Evolutionary conservation across 2,113 vertebrate species (phyloP).

Genomic region (Oceanodroma tethys): DNA sequence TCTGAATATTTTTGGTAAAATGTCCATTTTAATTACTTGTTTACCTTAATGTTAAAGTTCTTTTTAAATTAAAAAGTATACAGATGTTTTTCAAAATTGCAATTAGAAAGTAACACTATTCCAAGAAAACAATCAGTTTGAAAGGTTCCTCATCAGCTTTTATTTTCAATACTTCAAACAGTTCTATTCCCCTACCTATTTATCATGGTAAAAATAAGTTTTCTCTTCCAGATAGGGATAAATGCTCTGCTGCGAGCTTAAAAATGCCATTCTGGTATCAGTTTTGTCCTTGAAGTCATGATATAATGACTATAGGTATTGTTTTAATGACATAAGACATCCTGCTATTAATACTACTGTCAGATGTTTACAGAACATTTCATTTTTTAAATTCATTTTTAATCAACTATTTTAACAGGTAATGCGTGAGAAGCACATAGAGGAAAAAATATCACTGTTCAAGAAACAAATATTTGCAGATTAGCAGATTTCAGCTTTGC

Average conservation of each 20-base stretch:
- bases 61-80: neutral
- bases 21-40: neutral
- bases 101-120: neutral
- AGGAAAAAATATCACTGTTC: neutral
- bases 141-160: neutral
- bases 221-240: neutral
- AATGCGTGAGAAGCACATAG: neutral
- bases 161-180: neutral
- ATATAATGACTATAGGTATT: neutral
- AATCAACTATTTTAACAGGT: neutral
- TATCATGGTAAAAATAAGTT: neutral
- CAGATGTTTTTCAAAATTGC: neutral
- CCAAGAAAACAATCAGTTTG: neutral
- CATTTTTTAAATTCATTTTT: neutral
- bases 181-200: neutral
- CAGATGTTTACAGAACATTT: neutral
- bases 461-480: neutral
- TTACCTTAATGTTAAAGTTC: neutral
- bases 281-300: neutral
- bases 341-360: neutral
- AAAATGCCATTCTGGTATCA: neutral
- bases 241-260: neutral
- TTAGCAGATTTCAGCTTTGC: neutral
- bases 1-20: neutral
- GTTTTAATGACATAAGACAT: neutral